Evolutionary conservation across 92 coral and sea anemone genomes (phyloP), one percentile per base, ranked within the genome.

Genomic region (Micromussa lordhowensis): DNA sequence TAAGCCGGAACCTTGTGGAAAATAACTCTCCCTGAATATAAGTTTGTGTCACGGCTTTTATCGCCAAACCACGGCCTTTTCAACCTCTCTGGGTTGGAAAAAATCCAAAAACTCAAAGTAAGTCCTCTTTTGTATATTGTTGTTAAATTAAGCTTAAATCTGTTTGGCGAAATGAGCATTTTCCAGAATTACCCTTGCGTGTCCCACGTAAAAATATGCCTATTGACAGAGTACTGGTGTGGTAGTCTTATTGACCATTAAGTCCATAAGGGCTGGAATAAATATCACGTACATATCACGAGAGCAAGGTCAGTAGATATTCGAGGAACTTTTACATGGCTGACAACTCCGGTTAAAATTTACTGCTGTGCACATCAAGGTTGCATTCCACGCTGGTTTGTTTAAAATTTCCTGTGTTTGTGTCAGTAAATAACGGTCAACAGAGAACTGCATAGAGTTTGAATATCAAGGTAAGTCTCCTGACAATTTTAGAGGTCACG

Each of bases 161-260:
- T 77, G 38, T 4, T 38, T 22, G 31, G 38, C 66, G 30, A 19
- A 32, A 38, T 28, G 34, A 64, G 66, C 58, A 77, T 40, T 31
- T 30, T 77, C 83, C 69, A 31, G 75, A 86, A 85, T 48, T 59
- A n/a, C 51, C 73, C 34, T 86, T 86, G 76, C 89, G 89, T 86
- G 89, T 86, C 82, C 77, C 54, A 78, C 83, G 48, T 21, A 66
- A 49, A 73, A 86, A 58, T 19, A 77, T 49, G 77, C 68, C 77
- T 66, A 77, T 86, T 86, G 82, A 78, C 76, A 66, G 51, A 66
- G 55, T 63, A 53, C 44, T 85, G 82, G 54, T 77, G 88, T 85
- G 88, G 88, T 86, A 63, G 74, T 77, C 75, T 31, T 26, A 86
- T 86, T 86, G 89, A 86, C 89, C 89, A 77, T 73, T 16, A 77